These are phyloP conservation scores for Gymnoscelis rufifasciata DNA, from an alignment of 2,888 invertebrate genomes.

Conservation along the genomic window DNA sequence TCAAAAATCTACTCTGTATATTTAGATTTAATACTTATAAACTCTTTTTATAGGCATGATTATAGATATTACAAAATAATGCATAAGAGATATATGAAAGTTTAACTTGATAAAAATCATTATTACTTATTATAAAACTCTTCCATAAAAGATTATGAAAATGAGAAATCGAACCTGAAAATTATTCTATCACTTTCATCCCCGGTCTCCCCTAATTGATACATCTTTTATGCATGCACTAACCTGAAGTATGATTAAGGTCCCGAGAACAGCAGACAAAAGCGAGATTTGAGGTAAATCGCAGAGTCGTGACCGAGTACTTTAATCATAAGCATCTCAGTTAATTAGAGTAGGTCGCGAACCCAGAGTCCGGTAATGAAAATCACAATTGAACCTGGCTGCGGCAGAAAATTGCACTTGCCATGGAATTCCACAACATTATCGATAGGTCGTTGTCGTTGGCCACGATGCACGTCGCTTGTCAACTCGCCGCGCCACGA, in stretches of 20 bases:
- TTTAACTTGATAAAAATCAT: too few species aligned
- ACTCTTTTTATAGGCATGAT: too few species aligned
- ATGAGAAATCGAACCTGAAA: too few species aligned
- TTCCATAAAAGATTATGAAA: too few species aligned
- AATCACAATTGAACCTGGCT: constrained; percentile 71
- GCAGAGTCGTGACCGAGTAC: constrained; percentile 69
- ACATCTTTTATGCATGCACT: constrained; percentile 39
- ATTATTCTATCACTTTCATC: too few species aligned
- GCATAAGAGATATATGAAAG: too few species aligned
- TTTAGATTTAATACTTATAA: too few species aligned
- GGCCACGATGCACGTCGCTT: constrained; percentile 35
- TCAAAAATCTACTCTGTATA: too few species aligned
- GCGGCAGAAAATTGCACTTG: constrained; percentile 66
- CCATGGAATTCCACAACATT: constrained; percentile 56
- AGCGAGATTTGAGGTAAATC: constrained; percentile 71
- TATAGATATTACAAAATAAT: too few species aligned
- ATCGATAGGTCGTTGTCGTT: constrained; percentile 42
- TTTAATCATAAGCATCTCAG: constrained; percentile 76
- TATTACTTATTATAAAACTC: too few species aligned
- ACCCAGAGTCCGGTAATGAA: constrained; percentile 72
- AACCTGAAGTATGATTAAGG: constrained; percentile 59
- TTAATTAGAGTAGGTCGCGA: constrained; percentile 77
- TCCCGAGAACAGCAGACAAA: constrained; percentile 65
- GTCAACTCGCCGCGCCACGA: constrained; percentile 33
- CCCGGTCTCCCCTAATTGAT: constrained; percentile 16